Percentiles rank a stretch among this genome's conserved stretches.
These are phyloP conservation scores for Apteryx owenii DNA, from an alignment of 2,113 vertebrate genomes.

Conservation along the genomic window DNA sequence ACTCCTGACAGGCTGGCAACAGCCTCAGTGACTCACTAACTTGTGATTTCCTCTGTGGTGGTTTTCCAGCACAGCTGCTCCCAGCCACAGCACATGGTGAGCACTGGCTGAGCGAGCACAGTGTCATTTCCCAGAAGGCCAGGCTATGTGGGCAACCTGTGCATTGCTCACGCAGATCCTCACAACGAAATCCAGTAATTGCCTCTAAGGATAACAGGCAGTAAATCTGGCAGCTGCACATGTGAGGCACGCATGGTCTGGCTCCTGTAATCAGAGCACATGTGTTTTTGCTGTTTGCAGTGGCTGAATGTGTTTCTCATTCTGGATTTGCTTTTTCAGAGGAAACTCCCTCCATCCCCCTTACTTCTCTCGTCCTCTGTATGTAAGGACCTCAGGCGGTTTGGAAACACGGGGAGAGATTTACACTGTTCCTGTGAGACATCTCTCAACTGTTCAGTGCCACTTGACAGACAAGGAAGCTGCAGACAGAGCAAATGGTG, in stretches of 20 bases:
- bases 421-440: background rate
- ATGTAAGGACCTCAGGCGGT: background rate
- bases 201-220: constrained; percentile 52
- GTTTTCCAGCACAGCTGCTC: constrained; percentile 53
- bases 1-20: constrained; percentile 54
- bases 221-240: constrained; percentile 50
- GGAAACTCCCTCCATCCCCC: constrained; percentile 48
- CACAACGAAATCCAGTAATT: constrained; percentile 43
- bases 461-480: background rate
- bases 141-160: constrained; percentile 51
- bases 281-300: constrained; percentile 51
- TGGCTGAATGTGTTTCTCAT: constrained; percentile 64
- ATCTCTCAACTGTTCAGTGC: background rate
- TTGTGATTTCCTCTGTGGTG: constrained; percentile 75
- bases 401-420: background rate
- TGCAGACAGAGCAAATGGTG: background rate
- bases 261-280: constrained; percentile 54
- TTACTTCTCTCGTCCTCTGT: constrained; percentile 51
- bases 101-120: background rate
- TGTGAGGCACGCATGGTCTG: constrained; percentile 37
- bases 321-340: constrained; percentile 32
- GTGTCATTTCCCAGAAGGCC: constrained; percentile 25
- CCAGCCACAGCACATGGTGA: constrained; percentile 7
- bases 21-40: constrained; percentile 75
- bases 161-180: constrained; percentile 19